Conservation (phyloP, 2,113 vertebrate species). For the Chloroceryle aenea region DNA sequence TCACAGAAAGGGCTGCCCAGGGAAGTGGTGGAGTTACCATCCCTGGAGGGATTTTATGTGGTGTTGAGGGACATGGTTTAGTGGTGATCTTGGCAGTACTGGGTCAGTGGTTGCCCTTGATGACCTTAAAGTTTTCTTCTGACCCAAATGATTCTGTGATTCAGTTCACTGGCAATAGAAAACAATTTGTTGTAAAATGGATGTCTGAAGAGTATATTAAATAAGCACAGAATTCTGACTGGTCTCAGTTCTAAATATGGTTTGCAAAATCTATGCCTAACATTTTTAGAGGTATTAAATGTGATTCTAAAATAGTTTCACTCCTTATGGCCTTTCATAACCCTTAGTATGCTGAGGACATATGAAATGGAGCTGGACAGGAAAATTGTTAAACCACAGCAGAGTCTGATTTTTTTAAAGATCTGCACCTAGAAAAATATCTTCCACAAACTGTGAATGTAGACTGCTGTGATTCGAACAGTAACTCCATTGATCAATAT, state of each 20-base stretch:
- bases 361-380: not conserved
- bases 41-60: not conserved
- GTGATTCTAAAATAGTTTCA: not conserved
- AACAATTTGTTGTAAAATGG: not conserved
- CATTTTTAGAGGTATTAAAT: not conserved
- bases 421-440: conserved; percentile 24
- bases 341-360: not conserved
- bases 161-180: not conserved
- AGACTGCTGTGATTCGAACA: conserved; percentile 50
- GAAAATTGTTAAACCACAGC: not conserved
- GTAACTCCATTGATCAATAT: conserved; percentile 69
- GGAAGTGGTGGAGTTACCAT: not conserved
- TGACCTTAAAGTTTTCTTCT: not conserved
- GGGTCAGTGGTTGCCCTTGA: not conserved
- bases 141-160: not conserved
- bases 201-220: not conserved
- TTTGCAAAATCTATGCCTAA: not conserved
- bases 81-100: not conserved
- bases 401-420: not conserved
- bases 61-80: not conserved
- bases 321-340: not conserved
- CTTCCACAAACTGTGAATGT: not conserved
- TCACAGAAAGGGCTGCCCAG: not conserved
- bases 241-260: not conserved
- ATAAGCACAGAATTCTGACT: not conserved